Conservation (phyloP, 2,888 invertebrate species). For the Tinea semifulvella region DNA sequence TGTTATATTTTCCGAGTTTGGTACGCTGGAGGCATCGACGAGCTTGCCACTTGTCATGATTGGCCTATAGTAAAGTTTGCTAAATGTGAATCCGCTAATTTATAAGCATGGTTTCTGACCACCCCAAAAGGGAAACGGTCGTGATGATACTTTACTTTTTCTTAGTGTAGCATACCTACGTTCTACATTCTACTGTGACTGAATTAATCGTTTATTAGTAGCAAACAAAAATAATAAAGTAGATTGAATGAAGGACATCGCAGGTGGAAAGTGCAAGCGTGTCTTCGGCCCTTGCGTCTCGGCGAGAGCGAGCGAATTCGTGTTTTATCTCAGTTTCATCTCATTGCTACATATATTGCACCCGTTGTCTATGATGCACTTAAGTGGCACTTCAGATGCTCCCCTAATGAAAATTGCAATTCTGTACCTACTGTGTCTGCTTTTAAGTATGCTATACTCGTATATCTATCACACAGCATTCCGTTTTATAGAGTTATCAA, state of each 20-base stretch:
- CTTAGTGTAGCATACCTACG: no score
- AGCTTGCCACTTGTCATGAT: no score
- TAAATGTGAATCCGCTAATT: no score
- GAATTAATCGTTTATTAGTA: not conserved
- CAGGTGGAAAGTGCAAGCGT: constrained; percentile 1
- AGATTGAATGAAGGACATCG: not conserved
- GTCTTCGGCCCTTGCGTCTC: constrained; percentile 6
- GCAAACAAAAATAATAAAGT: constrained; percentile 2
- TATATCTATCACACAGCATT: no score
- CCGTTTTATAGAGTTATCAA: no score
- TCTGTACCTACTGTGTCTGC: constrained; percentile 1
- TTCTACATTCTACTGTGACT: not conserved
- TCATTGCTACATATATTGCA: constrained; percentile 12
- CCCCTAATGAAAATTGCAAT: constrained; percentile 13
- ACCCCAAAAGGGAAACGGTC: no score
- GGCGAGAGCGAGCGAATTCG: constrained; percentile 2
- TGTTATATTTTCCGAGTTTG: no score
- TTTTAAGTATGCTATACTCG: not conserved
- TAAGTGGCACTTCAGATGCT: constrained; percentile 7
- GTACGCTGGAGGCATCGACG: no score
- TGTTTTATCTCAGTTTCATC: constrained; percentile 12
- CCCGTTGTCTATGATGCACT: constrained; percentile 7
- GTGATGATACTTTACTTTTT: no score
- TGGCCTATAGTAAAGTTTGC: no score
- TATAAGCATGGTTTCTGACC: no score